A percentile compares a stretch with the other conserved stretches of the same genome.
These are phyloP conservation scores for Magallana angulata DNA, from an alignment of 1,140 invertebrate species.

Conservation along the genomic window DNA sequence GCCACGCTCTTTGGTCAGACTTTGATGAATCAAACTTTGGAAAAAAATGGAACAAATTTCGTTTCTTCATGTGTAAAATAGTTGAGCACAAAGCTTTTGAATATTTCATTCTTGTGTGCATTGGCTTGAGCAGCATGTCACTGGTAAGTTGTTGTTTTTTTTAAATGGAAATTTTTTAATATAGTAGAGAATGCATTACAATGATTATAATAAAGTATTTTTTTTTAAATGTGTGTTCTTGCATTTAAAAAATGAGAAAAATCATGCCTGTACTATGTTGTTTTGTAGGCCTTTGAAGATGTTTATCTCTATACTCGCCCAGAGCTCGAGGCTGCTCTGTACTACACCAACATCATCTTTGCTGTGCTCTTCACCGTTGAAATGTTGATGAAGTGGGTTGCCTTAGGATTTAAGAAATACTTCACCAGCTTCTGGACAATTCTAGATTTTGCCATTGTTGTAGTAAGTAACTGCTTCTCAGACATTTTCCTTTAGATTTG, in stretches of 20 bases:
- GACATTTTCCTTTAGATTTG: not conserved
- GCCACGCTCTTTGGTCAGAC: slow-evolving; percentile 51
- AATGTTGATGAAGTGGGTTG: slow-evolving; percentile 99
- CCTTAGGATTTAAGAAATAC: slow-evolving; percentile 96
- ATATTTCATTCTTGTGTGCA: slow-evolving; percentile 97
- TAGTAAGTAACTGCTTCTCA: slow-evolving; percentile 86
- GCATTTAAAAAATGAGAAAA: not conserved
- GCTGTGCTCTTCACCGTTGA: slow-evolving; percentile 98
- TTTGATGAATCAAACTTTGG: slow-evolving; percentile 61
- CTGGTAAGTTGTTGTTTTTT: slow-evolving; percentile 85
- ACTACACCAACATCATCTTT: slow-evolving; percentile 98
- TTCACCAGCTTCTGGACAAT: slow-evolving; percentile 99
- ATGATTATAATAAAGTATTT: too few relatives aligned
- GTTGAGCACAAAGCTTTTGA: slow-evolving; percentile 99
- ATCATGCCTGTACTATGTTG: not conserved
- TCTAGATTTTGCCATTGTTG: slow-evolving; percentile 98
- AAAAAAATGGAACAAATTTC: slow-evolving; percentile 87
- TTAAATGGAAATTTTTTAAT: not conserved
- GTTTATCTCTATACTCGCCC: slow-evolving; percentile 93
- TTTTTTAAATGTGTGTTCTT: not conserved
- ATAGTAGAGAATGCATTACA: too few relatives aligned
- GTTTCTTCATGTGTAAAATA: slow-evolving; percentile 93
- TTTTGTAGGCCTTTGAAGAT: slow-evolving; percentile 93
- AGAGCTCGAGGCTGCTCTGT: slow-evolving; percentile 90
- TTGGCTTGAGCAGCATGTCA: slow-evolving; percentile 96